Evolutionary conservation across 2,888 invertebrate genomes (phyloP), one percentile per base, ranked within the genome.

Genomic region (Nysson spinosus): DNA sequence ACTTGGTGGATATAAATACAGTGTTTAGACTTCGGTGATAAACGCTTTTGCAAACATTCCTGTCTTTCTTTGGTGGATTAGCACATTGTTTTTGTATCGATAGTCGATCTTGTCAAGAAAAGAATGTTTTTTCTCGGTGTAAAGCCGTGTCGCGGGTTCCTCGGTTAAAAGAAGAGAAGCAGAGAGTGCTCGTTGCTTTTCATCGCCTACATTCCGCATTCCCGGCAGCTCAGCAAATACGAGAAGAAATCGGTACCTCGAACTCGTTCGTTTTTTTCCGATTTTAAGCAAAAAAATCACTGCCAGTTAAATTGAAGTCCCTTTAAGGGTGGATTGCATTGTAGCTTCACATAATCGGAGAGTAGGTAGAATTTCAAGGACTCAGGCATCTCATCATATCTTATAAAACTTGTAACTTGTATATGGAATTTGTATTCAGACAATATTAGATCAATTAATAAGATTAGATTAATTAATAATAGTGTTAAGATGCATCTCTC

Each of bases 151-250:
- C 19, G 28, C 19, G 35, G 34, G 37, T 34, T 43, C 34, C 42
- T 58, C 26, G 35, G 16, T 22, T 7, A 14, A 19, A 19, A 42
- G 42, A 43, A 14, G 39, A 51, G 37, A 28, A 42, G 42, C 37
- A 30, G 1, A 42, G 24, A 16, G 43, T 44, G 43, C 34, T 39
- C 43, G 47, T 49, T 49, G 26, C 43, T 62, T 55, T 44, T 58
- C 35, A 30, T 52, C 47, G 42, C 26, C 42, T 50, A 72, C 54
- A 60, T 69, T 55, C 47, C 55, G 12, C 50, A 47, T 60, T 68
- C 17, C 47, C 37, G 22, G 12, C 19, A 50, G 47, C 47, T 62
- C 57, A 49, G 66, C 61, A 26, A 20, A 46, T 43, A 43, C 63
- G 62, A 63, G 56, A 55, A 55, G 32, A 12, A 12, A 11, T 11